Base-by-base conservation (phyloP, 2,888 invertebrate genomes). In the Masnerella sp. region DNA sequence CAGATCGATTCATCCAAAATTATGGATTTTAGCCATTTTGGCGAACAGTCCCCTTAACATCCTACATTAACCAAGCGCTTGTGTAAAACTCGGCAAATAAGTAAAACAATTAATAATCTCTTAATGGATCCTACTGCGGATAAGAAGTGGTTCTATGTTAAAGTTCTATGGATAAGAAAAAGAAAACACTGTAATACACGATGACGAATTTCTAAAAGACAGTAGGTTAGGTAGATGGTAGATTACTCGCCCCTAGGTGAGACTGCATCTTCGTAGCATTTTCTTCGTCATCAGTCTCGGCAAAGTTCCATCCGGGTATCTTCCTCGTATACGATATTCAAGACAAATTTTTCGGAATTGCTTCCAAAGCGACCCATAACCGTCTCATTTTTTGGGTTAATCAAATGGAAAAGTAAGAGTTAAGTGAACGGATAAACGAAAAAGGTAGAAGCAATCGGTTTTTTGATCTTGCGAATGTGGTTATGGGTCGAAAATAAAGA, bases 191-290 rank as follows among this genome's bases (percentile, higher is more conserved):
- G 77, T 79, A 80, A 62, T 83, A 83, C 79, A 84, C 79, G 85
- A 82, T 80, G 84, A 83, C 77, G 79, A 80, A 80, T 80, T 79
- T 83, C 84, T 85, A 85, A 85, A 81, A 86, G 82, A 86, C 83
- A 85, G 82, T 83, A 85, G 84, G 80, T 85, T 84, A 86, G 84
- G 84, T 86, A 86, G 84, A 85, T 87, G 83, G 85, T 86, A 84
- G 82, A 85, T 87, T 87, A 87, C 87, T 87, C 87, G 87, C 87
- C 87, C 85, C 86, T 83, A 83, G 85, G 80, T 86, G 83, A 76
- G 76, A 84, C 83, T 79, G 82, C 83, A 80, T 86, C 86, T 85
- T 85, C 82, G 79, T 79, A 79, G 84, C 78, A 80, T 81, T 68
- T 67, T 84, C 83, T 83, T 85, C 84, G 80, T 83, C 83, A 81